phyloP scores from a whole-genome alignment of 2,797 vertebrate species.

The Nannoperca obscura region DNA sequence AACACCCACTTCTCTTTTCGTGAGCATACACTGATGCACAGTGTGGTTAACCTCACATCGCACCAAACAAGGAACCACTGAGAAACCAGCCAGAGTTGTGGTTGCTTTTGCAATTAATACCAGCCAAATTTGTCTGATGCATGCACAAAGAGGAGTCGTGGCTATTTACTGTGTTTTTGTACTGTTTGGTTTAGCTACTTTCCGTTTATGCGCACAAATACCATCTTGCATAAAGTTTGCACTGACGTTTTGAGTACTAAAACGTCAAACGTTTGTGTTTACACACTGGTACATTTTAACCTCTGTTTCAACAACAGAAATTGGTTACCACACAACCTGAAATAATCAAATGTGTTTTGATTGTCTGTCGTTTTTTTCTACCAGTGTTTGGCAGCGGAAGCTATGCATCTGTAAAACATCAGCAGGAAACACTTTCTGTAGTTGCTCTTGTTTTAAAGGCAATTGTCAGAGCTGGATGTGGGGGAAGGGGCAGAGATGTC shows the following conservation, averaged over 20 bases:
- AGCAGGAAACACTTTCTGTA: constrained; percentile 16
- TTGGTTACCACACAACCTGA: not conserved
- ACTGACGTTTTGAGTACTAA: not conserved
- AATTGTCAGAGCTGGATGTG: not conserved
- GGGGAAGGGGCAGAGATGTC: not conserved
- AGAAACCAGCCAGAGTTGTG: not conserved
- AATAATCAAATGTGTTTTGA: not conserved
- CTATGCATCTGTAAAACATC: not conserved
- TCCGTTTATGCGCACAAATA: not conserved
- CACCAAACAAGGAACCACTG: constrained; percentile 2
- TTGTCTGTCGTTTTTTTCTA: not conserved
- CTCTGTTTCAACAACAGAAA: not conserved
- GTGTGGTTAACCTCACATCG: constrained; percentile 34
- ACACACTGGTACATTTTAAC: not conserved
- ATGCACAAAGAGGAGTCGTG: not conserved
- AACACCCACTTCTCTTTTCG: not conserved
- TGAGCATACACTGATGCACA: not conserved
- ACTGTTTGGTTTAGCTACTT: not conserved
- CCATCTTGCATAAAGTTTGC: not conserved
- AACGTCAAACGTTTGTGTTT: not conserved
- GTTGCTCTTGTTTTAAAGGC: not conserved
- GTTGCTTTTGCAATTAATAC: constrained; percentile 6
- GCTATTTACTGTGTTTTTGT: not conserved
- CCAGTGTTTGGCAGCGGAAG: not conserved
- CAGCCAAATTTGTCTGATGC: not conserved